These are phyloP conservation scores for Drosophila putrida DNA, from an alignment of 2,888 invertebrate genomes.

Conservation along the genomic window DNA sequence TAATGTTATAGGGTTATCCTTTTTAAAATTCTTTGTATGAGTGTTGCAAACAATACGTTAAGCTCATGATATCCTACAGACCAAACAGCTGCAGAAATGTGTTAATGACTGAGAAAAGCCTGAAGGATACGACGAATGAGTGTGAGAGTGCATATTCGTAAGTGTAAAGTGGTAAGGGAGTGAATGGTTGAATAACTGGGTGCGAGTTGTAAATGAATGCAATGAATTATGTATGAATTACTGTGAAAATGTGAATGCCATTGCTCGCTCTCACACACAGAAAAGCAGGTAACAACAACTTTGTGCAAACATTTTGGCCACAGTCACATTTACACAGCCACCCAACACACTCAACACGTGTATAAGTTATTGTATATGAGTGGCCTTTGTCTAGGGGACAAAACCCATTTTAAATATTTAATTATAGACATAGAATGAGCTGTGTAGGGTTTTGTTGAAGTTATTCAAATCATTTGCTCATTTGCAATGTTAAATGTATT, in stretches of 20 bases:
- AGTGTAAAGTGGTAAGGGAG: slow-evolving; percentile 43
- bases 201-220: slow-evolving; percentile 79
- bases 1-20: not conserved
- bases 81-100: slow-evolving; percentile 31
- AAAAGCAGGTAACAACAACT: slow-evolving; percentile 57
- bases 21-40: not conserved
- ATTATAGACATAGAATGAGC: slow-evolving; percentile 32
- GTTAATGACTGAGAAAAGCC: slow-evolving; percentile 66
- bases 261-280: slow-evolving; percentile 30
- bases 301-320: slow-evolving; percentile 54
- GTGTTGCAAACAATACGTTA: slow-evolving; percentile 11
- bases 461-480: slow-evolving; percentile 70
- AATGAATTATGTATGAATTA: slow-evolving; percentile 80
- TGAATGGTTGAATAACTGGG: slow-evolving; percentile 20
- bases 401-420: slow-evolving; percentile 65
- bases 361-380: slow-evolving; percentile 9
- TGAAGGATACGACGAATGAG: slow-evolving; percentile 24
- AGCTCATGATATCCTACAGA: slow-evolving; percentile 11
- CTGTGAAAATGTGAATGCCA: slow-evolving; percentile 65
- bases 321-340: slow-evolving; percentile 37
- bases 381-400: slow-evolving; percentile 43
- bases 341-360: slow-evolving; percentile 2
- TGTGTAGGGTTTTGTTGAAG: slow-evolving; percentile 37
- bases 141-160: slow-evolving; percentile 41
- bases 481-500: slow-evolving; percentile 59